Conservation (phyloP, 2,797 vertebrate genomes). For the Toxotes lorentzi region DNA sequence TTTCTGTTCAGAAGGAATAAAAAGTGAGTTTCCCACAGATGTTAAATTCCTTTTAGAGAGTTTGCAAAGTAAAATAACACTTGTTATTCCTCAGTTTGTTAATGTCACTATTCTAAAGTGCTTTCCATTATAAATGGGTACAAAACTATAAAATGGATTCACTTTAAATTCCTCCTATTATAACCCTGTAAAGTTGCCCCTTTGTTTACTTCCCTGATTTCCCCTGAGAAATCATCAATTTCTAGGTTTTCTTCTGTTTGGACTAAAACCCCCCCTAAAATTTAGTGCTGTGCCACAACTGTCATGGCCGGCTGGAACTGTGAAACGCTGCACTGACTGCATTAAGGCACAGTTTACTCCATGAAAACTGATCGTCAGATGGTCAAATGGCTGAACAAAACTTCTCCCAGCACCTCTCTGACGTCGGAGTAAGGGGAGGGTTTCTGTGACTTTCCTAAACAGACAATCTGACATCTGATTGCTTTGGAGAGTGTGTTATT, state of each 20-base stretch:
- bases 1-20: background rate
- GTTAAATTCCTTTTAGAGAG: background rate
- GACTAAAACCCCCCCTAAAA: background rate
- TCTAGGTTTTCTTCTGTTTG: background rate
- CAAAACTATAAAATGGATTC: background rate
- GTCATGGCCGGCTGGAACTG: too few relatives aligned
- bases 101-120: background rate
- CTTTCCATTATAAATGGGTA: slow-evolving; percentile 5
- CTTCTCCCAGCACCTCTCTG: too few relatives aligned
- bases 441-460: too few relatives aligned
- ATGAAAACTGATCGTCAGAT: too few relatives aligned
- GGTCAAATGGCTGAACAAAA: too few relatives aligned
- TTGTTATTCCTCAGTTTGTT: background rate
- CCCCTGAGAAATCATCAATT: background rate
- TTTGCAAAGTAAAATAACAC: background rate
- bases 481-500: too few relatives aligned
- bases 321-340: background rate
- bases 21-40: background rate
- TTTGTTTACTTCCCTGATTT: background rate
- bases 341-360: too few relatives aligned
- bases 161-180: background rate
- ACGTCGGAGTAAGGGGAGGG: too few relatives aligned
- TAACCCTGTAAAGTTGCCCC: too few relatives aligned
- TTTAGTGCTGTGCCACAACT: too few relatives aligned
- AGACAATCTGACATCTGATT: too few relatives aligned